Evolutionary conservation across 2,113 vertebrate species (phyloP), one percentile per base, ranked within the genome.

Genomic region (Mormyrus lacerda): DNA sequence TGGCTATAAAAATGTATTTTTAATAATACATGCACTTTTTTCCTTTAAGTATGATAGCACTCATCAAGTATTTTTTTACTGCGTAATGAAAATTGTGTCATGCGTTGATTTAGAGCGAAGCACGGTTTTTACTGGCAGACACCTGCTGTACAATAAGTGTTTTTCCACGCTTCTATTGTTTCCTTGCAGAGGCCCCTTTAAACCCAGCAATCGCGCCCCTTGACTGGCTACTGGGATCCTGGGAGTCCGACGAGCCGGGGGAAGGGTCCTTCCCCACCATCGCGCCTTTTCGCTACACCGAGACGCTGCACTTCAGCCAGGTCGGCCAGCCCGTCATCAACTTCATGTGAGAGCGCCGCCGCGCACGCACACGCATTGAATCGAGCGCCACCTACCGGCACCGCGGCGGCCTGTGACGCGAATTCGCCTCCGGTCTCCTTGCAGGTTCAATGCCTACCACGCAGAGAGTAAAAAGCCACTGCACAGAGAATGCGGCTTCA

Each of bases 181-280:
- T 45, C 55, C 39, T 50, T 93, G 97, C 94, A 94, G 92, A 95
- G 92, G 51, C 94, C 95, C 24, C 93, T 91, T 91, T 98, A 95
- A 98, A 96, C 89, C 93, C 96, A 0, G 94, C 94, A 50, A 89
- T 97, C 91, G 94, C 96, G 21, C 96, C 97, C 2, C 94, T 99
- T 3, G 97, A 97, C 88, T 99, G 98, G 98, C 97, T 99, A 92
- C 93, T 99, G 93, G 98, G 98, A 53, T 96, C 96, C 87, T 99
- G 98, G 98, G 95, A 97, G 88, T 97, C 96, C 0, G 97, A 98
- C 47, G 96, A 97, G 0, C 97, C 97, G 0, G 98, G 98, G 0
- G 95, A 97, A 0, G 97, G 97, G 39, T 95, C 94, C 88, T 99
- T 96, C 91, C 96, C 97, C 0, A 93, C 96, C 0, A 97, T 97